phyloP scores from a whole-genome alignment of 2,888 invertebrate species.

The Pseudococcus longispinus region DNA sequence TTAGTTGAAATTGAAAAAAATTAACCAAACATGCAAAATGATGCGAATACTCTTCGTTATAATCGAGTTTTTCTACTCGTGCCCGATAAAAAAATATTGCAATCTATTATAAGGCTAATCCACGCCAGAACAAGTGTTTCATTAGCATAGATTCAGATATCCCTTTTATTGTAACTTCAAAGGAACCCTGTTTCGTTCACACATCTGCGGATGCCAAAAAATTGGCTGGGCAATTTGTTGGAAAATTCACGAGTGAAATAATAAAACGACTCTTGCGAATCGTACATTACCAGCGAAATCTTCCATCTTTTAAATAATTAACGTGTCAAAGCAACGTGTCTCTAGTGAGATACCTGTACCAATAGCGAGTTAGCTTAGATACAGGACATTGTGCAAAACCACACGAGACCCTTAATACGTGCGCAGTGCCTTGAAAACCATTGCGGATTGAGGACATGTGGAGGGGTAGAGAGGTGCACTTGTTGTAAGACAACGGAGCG shows the following conservation, averaged over 20 bases:
- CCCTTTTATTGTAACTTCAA: too few species aligned
- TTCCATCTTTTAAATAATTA: constrained; percentile 15
- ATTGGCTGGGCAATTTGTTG: too few species aligned
- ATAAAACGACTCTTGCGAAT: background rate
- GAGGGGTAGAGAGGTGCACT: background rate
- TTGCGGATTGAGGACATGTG: background rate
- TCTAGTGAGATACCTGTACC: background rate
- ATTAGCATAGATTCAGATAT: background rate
- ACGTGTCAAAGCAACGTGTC: constrained; percentile 34
- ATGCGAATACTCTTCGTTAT: background rate
- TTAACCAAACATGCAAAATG: background rate
- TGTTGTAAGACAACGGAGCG: background rate
- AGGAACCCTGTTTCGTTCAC: too few species aligned
- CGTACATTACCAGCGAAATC: background rate
- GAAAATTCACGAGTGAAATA: background rate
- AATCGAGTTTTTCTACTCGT: background rate
- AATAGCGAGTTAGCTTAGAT: background rate
- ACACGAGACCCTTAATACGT: background rate
- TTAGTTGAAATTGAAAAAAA: too few species aligned
- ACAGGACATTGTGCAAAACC: background rate
- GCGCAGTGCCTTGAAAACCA: background rate
- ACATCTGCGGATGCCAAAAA: too few species aligned
- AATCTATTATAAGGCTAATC: background rate
- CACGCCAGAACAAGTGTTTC: background rate
- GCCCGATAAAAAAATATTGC: background rate